Conservation (phyloP, 2,113 vertebrate species). For the Dromiciops gliroides region DNA sequence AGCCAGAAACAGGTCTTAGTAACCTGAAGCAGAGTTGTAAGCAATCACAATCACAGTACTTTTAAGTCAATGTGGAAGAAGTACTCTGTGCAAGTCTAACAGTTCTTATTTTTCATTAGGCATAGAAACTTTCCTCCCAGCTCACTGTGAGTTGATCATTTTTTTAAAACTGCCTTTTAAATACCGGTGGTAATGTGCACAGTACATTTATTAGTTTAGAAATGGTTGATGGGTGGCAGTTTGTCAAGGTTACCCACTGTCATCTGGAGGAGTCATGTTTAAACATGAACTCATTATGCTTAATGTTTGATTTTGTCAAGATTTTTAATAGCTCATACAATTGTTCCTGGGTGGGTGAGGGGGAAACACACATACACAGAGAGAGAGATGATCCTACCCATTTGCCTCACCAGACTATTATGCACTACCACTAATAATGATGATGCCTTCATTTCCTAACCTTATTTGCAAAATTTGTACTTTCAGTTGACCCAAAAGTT, state of each 20-base stretch:
- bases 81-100: not conserved
- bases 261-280: constrained; percentile 65
- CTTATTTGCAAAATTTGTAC: constrained; percentile 33
- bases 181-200: constrained; percentile 31
- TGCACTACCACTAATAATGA: constrained; percentile 29
- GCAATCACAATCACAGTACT: not conserved
- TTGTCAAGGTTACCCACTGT: constrained; percentile 50
- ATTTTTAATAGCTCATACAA: constrained; percentile 68
- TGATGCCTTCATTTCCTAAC: not conserved
- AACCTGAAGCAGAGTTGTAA: not conserved
- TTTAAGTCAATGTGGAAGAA: not conserved
- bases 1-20: not conserved
- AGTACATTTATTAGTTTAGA: constrained; percentile 60
- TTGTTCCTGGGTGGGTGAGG: constrained; percentile 53
- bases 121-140: constrained; percentile 29
- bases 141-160: constrained; percentile 62
- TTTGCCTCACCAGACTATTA: constrained; percentile 56
- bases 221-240: constrained; percentile 48
- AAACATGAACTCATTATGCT: constrained; percentile 65
- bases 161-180: constrained; percentile 62
- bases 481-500: constrained; percentile 35
- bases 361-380: constrained; percentile 1
- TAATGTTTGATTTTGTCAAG: constrained; percentile 50
- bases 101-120: constrained; percentile 40
- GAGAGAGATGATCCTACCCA: constrained; percentile 46